Evolutionary conservation across 1,140 invertebrate species (phyloP), one percentile per base, ranked within the genome.

Genomic region (Zaprionus africanus): DNA sequence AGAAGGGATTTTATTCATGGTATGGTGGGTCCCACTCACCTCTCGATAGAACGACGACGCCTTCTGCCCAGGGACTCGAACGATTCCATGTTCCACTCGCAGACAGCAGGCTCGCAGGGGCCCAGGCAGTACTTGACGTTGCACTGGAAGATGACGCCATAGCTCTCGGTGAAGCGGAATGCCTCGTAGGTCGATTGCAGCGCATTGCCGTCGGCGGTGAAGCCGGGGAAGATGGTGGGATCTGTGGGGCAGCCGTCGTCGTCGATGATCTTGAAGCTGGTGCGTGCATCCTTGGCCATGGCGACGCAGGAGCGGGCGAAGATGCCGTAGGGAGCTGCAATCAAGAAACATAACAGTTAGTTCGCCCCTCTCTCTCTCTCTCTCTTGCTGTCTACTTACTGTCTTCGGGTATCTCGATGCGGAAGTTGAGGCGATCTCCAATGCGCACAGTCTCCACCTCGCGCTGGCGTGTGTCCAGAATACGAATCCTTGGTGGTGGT

Each of bases 81-180:
- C 9, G 96, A 97, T 86, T 98, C 97, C 82, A 96, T 95, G 66
- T 97, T 97, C 95, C 96, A 97, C 93, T 97, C 96, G 92, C 97
- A 98, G 36, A 97, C 95, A 78, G 97, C 97, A 83, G 98, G 97
- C 93, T 98, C 97, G 90, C 98, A 99, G 66, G 97, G 97, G 92
- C 98, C 98, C 56, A 99, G 94, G 93, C 98, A 99, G 93, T 99
- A 99, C 92, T 98, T 98, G 70, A 99, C 98, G 92, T 99, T 99
- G 93, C 98, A 99, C 92, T 99, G 98, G 95, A 99, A 99, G 91
- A 99, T 99, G 51, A 99, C 98, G 17, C 98, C 98, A 78, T 98
- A 99, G 22, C 97, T 98, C 92, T 99, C 98, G 0, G 98, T 99
- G 91, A 99, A 98, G 82, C 98, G 95, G 94, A 99, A 99, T 1